These are phyloP conservation scores for Dendroctonus ponderosae DNA, from an alignment of 1,140 invertebrate species.

Conservation along the genomic window DNA sequence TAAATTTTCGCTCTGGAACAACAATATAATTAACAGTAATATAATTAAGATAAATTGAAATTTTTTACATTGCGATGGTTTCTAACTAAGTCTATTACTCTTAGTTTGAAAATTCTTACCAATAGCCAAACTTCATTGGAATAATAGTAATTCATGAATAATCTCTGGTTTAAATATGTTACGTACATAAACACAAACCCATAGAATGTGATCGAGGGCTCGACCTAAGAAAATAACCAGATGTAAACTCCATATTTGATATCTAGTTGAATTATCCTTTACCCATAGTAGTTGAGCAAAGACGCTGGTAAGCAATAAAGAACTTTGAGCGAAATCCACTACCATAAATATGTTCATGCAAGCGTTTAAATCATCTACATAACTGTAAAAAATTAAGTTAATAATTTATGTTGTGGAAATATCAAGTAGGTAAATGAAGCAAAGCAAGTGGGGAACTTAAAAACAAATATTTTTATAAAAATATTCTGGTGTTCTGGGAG, in stretches of 20 bases:
- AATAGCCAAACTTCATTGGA: constrained; percentile 12
- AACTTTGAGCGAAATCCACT: constrained; percentile 27
- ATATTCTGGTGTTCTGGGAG: no score
- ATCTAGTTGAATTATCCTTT: neutral
- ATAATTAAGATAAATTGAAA: neutral
- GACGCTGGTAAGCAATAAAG: constrained; percentile 6
- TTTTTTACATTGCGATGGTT: neutral
- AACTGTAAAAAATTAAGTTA: constrained; percentile 7
- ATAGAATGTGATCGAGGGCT: neutral
- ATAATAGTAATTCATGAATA: constrained; percentile 10
- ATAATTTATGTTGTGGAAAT: neutral
- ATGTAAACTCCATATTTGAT: neutral
- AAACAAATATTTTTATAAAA: no score
- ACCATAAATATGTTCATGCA: constrained; percentile 18
- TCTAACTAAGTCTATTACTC: neutral
- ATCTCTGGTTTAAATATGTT: neutral
- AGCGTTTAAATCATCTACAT: constrained; percentile 16
- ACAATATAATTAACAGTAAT: neutral
- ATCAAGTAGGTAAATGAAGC: no score
- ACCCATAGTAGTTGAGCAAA: constrained; percentile 14
- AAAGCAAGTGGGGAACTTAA: no score
- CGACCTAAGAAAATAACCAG: neutral
- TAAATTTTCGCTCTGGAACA: constrained; percentile 17
- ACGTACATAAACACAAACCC: constrained; percentile 1
- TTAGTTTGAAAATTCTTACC: neutral